Evolutionary conservation across 2,797 vertebrate genomes (phyloP).

Genomic region (Atherinosoma microstoma): DNA sequence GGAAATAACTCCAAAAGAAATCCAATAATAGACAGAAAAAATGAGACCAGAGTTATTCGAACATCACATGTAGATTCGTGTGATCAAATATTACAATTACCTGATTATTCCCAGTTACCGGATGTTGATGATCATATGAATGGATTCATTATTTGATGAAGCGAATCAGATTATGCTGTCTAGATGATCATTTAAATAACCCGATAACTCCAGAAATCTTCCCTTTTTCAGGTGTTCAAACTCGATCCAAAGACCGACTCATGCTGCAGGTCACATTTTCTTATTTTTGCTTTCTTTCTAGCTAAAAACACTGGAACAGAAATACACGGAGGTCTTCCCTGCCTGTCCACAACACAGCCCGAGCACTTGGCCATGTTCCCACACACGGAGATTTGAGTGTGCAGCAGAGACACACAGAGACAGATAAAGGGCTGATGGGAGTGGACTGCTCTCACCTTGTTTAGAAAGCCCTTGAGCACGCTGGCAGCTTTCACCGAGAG

Average conservation of each 20-base stretch:
- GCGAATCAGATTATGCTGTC: too few species aligned
- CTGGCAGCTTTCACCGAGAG: slow-evolving; percentile 98
- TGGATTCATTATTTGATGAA: too few species aligned
- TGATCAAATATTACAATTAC: too few species aligned
- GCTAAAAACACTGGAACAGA: neutral
- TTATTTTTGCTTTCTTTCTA: neutral
- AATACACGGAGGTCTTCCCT: slow-evolving; percentile 3
- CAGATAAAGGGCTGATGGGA: slow-evolving; percentile 22
- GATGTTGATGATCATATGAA: too few species aligned
- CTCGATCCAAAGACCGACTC: neutral
- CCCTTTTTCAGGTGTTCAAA: neutral
- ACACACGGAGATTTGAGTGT: slow-evolving; percentile 22
- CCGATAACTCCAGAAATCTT: neutral
- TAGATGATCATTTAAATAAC: too few species aligned
- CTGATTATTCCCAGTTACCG: too few species aligned
- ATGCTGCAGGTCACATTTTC: neutral
- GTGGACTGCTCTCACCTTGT: slow-evolving; percentile 89
- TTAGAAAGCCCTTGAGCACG: slow-evolving; percentile 98
- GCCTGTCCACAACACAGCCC: neutral
- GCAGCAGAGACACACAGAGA: neutral
- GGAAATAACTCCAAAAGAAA: too few species aligned
- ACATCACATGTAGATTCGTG: too few species aligned
- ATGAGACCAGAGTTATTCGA: too few species aligned
- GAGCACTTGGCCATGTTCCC: slow-evolving; percentile 22
- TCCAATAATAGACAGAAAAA: too few species aligned